Base-by-base conservation (phyloP, 2,888 invertebrate genomes). In the Acholoe squamosa region DNA sequence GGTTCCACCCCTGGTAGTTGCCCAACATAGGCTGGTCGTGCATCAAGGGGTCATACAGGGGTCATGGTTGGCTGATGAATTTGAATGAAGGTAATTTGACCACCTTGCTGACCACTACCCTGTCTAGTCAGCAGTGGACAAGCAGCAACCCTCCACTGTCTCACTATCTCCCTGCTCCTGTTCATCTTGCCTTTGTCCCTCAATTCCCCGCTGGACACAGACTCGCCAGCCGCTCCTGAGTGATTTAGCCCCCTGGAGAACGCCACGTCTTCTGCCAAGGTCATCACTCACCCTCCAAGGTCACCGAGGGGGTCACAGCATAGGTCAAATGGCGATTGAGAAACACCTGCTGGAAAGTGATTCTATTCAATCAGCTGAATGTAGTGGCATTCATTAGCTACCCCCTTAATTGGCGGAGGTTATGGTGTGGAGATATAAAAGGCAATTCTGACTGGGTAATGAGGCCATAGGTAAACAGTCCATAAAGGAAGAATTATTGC, bases 41-140 rank as follows among this genome's bases (percentile, higher is more conserved):
- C 61, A 61, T 61, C 61, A 19, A n/a, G 22, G 71, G 71, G 71
- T 71, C 71, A 71, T 16, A 5, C 28, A 71, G 71, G 71, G 71
- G 71, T 28, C 28, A 71, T n/a, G 71, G 7, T 28, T 28, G 3
- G 71, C 71, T 71, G 61, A 71, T 28, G 71, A 71, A 71, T 71
- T 71, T 71, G 28, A 71, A 71, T 71, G 71, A 71, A 71, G 71
- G 71, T 71, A 71, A 71, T 71, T 71, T 71, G 71, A 71, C 28
- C 71, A 71, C 71, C 61, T 28, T 7, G 25, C 71, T 61, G 61
- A 3, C 61, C 61, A 61, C 61, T 12, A 7, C 43, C 43, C 43
- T 43, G 61, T 61, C 61, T n/a, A 14, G 71, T 28, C 71, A 61
- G n/a, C 19, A 3, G 61, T 61, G 61, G 61, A n/a, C 61, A 61